Conservation (phyloP, 1,140 invertebrate species). For the Heliothis virescens region DNA sequence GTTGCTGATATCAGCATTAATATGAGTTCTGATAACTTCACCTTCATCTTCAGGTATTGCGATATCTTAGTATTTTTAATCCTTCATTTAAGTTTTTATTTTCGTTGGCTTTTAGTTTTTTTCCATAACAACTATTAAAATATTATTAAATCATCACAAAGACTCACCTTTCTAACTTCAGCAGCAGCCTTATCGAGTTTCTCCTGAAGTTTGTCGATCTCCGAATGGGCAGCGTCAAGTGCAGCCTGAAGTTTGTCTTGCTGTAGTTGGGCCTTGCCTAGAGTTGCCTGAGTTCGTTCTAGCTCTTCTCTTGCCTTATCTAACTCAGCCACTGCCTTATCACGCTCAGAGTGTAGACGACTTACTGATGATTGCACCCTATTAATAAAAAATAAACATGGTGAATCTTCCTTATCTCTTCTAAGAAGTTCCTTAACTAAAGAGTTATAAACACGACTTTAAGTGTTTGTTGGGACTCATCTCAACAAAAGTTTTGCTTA, state of each 20-base stretch:
- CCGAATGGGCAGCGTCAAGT: constrained; percentile 95
- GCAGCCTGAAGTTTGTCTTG: constrained; percentile 96
- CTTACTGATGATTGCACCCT: constrained; percentile 90
- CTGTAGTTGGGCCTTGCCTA: constrained; percentile 95
- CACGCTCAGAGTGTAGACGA: constrained; percentile 94
- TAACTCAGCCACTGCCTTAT: constrained; percentile 93
- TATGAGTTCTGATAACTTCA: too few species aligned
- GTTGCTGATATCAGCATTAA: too few species aligned
- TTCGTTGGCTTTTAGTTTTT: background rate
- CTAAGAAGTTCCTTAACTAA: background rate
- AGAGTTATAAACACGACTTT: too few species aligned
- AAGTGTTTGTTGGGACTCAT: too few species aligned
- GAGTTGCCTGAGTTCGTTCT: constrained; percentile 94
- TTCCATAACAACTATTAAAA: background rate
- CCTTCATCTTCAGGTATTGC: too few species aligned
- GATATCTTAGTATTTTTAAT: too few species aligned
- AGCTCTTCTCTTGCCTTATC: constrained; percentile 97
- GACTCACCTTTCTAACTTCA: constrained; percentile 92
- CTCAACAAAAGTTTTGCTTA: background rate
- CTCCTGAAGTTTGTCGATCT: constrained; percentile 96
- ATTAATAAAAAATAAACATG: constrained; percentile 27
- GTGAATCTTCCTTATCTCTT: background rate
- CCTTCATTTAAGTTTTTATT: background rate
- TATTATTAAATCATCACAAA: background rate
- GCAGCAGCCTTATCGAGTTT: constrained; percentile 92